Base-by-base conservation (phyloP, 2,797 vertebrate genomes). In the Channallabes apus region DNA sequence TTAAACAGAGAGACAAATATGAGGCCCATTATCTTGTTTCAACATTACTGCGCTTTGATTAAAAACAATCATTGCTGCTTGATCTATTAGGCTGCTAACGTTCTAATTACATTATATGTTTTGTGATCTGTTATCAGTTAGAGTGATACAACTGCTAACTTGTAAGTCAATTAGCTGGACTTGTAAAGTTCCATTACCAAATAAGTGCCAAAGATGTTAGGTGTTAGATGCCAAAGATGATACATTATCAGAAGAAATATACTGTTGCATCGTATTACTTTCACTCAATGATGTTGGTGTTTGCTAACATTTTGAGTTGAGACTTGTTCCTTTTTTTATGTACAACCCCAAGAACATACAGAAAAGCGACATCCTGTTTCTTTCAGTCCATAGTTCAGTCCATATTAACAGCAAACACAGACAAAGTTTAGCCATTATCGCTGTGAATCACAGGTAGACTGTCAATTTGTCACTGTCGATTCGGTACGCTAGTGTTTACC, bases 21-120 rank as follows among this genome's bases (percentile, higher is more conserved):
- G n/a, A 61, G 38, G 71, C 59, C 20, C 32, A 76, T 86, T 86
- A 82, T 67, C 84, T 82, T 76, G 62, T 58, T 86, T 82, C 80
- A 67, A 76, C 62, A 86, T 82, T 67, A 69, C 71, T 61, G 46
- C 38, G 8, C 68, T 83, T 61, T 58, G 35, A 68, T 80, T 82
- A n/a, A n/a, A 84, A 71, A 82, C 73, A 32, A 76, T 76, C 61
- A 82, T 77, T 29, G 58, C 58, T 61, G n/a, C 69, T 87, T 20
- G 24, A 11, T 29, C 6, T 82, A 82, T 86, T 88, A 83, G n/a
- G 27, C 35, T 69, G n/a, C 41, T 61, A 73, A 62, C 24, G 18
- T 35, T 82, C 11, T 65, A 64, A 89, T 86, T 71, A 83, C 75
- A 75, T 71, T 84, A 35, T 81, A 61, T 27, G 67, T 54, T 54